A percentile compares a stretch with the other conserved stretches of the same genome.
Evolutionary conservation across 1,140 invertebrate genomes (phyloP).

Genomic region (Lepidostoma basale): DNA sequence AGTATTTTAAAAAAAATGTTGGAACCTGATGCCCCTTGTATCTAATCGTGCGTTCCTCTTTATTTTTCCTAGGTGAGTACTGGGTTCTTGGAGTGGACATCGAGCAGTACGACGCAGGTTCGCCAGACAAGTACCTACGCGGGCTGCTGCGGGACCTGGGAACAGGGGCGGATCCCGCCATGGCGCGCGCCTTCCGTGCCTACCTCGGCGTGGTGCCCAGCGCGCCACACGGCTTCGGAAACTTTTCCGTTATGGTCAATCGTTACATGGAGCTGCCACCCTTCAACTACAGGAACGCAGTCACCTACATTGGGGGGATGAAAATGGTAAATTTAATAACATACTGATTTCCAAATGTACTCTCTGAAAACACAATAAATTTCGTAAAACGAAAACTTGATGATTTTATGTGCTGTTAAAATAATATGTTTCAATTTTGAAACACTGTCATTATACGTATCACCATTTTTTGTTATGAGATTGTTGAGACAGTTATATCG

Average conservation of each 20-base stretch:
- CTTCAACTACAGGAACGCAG: constrained; percentile 84
- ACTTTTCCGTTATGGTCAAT: constrained; percentile 79
- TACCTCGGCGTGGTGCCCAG: constrained; percentile 78
- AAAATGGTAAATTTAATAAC: constrained; percentile 66
- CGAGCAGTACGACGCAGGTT: constrained; percentile 79
- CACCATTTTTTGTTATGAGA: too few species aligned
- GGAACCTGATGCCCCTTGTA: too few species aligned
- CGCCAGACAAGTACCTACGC: constrained; percentile 76
- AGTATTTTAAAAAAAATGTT: neutral
- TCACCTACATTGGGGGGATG: constrained; percentile 69
- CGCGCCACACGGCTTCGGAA: constrained; percentile 72
- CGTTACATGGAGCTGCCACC: constrained; percentile 78
- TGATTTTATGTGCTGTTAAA: too few species aligned
- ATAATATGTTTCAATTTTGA: too few species aligned
- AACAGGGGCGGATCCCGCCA: constrained; percentile 54
- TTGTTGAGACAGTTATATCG: too few species aligned
- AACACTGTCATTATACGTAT: too few species aligned
- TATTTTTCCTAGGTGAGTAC: constrained; percentile 74
- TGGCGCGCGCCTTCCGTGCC: constrained; percentile 67
- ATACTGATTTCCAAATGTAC: too few species aligned
- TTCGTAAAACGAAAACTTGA: too few species aligned
- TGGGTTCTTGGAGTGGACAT: constrained; percentile 90
- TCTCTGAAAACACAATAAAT: too few species aligned
- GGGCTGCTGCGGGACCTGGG: constrained; percentile 72
- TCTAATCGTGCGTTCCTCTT: constrained; percentile 26